These are phyloP conservation scores for Troides oblongomaculatus DNA, from an alignment of 2,888 invertebrate species.

Conservation along the genomic window DNA sequence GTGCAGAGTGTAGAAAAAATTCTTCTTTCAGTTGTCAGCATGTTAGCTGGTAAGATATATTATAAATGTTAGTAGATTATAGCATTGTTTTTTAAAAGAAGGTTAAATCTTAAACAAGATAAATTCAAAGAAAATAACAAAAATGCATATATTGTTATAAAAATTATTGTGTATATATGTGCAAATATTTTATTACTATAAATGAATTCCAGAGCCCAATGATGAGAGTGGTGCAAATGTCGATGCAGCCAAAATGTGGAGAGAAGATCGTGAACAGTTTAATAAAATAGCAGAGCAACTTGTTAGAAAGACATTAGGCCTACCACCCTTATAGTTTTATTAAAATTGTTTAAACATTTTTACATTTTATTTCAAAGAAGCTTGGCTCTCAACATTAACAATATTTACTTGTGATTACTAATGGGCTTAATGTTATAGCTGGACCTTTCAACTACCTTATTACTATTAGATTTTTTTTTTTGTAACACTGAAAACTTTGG, in stretches of 20 bases:
- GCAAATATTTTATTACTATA: too few relatives aligned
- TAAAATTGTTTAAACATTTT: background rate
- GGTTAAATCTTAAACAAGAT: too few relatives aligned
- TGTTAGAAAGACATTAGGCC: slow-evolving; percentile 93
- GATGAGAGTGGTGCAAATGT: slow-evolving; percentile 99
- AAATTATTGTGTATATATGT: too few relatives aligned
- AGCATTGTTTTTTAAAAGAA: too few relatives aligned
- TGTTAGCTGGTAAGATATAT: slow-evolving; percentile 86
- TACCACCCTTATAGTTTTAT: slow-evolving; percentile 66
- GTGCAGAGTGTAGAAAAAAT: slow-evolving; percentile 99
- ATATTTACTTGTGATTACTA: slow-evolving; percentile 18
- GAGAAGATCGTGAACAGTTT: slow-evolving; percentile 96
- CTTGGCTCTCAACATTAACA: background rate
- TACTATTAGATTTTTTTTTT: background rate
- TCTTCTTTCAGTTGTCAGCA: slow-evolving; percentile 97
- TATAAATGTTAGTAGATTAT: background rate
- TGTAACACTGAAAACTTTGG: too few relatives aligned
- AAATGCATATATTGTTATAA: too few relatives aligned
- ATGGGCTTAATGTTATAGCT: slow-evolving; percentile 1
- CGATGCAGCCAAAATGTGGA: slow-evolving; percentile 99
- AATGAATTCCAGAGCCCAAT: slow-evolving; percentile 89
- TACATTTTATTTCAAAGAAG: background rate
- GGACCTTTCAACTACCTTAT: background rate
- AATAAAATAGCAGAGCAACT: slow-evolving; percentile 94
- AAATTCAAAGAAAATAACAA: too few relatives aligned